Evolutionary conservation across 2,888 invertebrate genomes (phyloP).

Genomic region (Pinctada fucata): DNA sequence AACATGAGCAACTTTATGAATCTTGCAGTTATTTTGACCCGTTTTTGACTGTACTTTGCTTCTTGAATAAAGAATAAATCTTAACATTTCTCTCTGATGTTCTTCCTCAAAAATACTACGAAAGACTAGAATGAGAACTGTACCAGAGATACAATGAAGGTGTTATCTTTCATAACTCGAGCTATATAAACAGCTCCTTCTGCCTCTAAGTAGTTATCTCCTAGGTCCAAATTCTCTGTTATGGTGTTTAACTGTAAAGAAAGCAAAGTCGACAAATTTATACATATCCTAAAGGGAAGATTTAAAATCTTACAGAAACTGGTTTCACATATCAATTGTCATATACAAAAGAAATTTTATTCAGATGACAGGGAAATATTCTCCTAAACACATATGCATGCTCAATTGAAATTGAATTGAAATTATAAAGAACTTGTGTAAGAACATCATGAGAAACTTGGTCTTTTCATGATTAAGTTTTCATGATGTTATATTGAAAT

Average conservation of each 20-base stretch:
- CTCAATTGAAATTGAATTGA: too few relatives aligned
- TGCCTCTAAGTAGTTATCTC: constrained; percentile 71
- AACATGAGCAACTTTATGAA: background rate
- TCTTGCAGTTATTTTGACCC: background rate
- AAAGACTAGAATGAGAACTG: constrained; percentile 20
- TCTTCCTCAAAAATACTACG: too few relatives aligned
- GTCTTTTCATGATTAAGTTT: background rate
- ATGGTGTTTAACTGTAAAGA: constrained; percentile 71
- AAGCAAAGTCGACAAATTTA: background rate
- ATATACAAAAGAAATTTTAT: too few relatives aligned
- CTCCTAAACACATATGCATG: too few relatives aligned
- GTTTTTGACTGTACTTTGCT: too few relatives aligned
- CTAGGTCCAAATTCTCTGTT: constrained; percentile 71
- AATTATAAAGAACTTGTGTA: too few relatives aligned
- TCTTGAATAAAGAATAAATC: too few relatives aligned
- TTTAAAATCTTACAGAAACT: background rate
- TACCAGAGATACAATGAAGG: constrained; percentile 71
- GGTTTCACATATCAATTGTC: background rate
- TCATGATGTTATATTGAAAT: background rate
- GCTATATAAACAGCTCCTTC: constrained; percentile 68
- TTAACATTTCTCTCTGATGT: too few relatives aligned
- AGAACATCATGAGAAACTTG: too few relatives aligned
- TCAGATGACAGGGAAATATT: too few relatives aligned
- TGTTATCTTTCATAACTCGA: constrained; percentile 70
- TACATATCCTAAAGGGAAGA: background rate